phyloP scores from a whole-genome alignment of 2,797 vertebrate species.

The Miichthys miiuy region DNA sequence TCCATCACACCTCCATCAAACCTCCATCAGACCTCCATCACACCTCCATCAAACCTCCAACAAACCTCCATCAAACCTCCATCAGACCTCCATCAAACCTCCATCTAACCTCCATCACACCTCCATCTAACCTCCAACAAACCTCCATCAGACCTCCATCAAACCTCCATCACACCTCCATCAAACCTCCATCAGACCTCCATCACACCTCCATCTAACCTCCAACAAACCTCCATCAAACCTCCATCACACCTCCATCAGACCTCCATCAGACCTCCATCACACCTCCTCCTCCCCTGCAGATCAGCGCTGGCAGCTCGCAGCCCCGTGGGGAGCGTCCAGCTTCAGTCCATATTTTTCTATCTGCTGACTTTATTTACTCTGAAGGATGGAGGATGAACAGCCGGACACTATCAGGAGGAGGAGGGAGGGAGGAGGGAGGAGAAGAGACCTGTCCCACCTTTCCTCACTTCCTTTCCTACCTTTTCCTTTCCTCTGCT shows the following conservation, averaged over 20 bases:
- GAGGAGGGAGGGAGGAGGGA: not conserved
- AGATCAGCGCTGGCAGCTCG: conserved; percentile 57
- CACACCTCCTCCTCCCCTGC: conserved; percentile 1
- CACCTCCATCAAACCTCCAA: not conserved
- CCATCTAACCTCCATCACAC: conserved; percentile 2
- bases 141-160: not conserved
- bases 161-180: conserved; percentile 6
- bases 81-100: not conserved
- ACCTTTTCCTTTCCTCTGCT: not conserved
- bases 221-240: not conserved
- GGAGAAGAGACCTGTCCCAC: no score
- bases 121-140: not conserved
- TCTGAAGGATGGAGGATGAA: conserved; percentile 49
- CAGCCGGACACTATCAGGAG: conserved; percentile 33
- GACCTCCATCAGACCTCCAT: no score
- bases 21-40: not conserved
- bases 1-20: conserved; percentile 2
- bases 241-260: conserved; percentile 12
- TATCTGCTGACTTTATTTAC: conserved; percentile 34
- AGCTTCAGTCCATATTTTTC: conserved; percentile 24
- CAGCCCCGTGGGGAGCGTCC: conserved; percentile 34
- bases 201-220: not conserved
- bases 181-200: not conserved
- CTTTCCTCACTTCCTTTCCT: not conserved
- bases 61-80: conserved; percentile 8